Evolutionary conservation across 2,888 invertebrate species (phyloP).

Genomic region (Drosophila setosimentum): DNA sequence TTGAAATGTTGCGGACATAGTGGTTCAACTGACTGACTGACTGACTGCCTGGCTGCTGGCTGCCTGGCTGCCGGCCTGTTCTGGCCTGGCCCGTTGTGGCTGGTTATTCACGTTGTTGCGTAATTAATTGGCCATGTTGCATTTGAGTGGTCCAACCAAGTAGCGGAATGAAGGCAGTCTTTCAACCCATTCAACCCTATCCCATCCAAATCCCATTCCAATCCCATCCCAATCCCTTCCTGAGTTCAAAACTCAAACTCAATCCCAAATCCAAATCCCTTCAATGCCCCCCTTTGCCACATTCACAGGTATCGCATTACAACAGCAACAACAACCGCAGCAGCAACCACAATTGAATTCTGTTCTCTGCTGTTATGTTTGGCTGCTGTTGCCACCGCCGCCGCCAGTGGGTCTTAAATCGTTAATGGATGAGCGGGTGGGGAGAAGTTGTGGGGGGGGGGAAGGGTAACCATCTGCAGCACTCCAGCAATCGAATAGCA

Average conservation of each 20-base stretch:
- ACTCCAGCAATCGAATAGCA: constrained; percentile 16
- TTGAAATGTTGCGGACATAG: constrained; percentile 54
- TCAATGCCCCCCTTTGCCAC: not conserved
- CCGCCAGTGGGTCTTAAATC: constrained; percentile 35
- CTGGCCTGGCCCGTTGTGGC: constrained; percentile 24
- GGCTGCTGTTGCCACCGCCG: constrained; percentile 19
- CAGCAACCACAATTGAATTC: constrained; percentile 69
- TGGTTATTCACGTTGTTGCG: constrained; percentile 66
- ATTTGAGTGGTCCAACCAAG: constrained; percentile 69
- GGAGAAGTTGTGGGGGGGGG: not conserved
- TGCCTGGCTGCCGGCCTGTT: not conserved
- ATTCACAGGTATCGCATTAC: constrained; percentile 61
- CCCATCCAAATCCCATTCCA: not conserved
- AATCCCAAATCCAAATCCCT: not conserved
- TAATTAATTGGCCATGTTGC: constrained; percentile 80
- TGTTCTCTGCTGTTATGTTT: constrained; percentile 36
- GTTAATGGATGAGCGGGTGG: not conserved
- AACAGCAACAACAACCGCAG: constrained; percentile 33
- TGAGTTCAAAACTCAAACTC: not conserved
- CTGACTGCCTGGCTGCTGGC: not conserved
- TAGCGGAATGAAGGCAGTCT: constrained; percentile 43
- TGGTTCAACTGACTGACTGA: constrained; percentile 22
- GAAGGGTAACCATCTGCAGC: not conserved
- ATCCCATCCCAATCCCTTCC: not conserved
- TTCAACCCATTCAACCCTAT: constrained; percentile 19